A percentile compares a stretch with the other conserved stretches of the same genome.
Evolutionary conservation across 2,797 vertebrate species (phyloP).

Genomic region (Buceros bicornis): DNA sequence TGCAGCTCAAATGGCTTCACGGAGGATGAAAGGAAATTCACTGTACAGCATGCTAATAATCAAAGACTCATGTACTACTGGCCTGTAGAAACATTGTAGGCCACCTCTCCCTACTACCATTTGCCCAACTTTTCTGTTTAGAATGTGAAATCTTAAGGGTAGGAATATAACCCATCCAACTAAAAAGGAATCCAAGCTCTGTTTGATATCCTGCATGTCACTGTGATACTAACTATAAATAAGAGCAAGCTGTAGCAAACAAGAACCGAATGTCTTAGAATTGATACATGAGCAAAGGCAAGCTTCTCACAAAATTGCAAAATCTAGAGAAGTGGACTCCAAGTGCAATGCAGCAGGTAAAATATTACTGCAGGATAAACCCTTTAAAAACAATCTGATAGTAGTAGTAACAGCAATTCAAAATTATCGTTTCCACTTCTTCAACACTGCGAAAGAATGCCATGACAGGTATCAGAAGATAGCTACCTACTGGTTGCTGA

Average conservation of each 20-base stretch:
- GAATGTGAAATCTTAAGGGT: background rate
- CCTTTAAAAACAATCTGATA: background rate
- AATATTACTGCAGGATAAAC: background rate
- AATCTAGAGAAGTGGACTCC: background rate
- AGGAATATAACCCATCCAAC: background rate
- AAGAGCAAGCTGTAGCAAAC: background rate
- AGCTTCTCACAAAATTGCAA: background rate
- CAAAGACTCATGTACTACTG: background rate
- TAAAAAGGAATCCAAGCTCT: conserved; percentile 8
- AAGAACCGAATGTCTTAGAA: background rate
- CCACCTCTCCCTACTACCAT: background rate
- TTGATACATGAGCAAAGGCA: background rate
- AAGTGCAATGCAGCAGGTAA: background rate
- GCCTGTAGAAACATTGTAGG: conserved; percentile 14
- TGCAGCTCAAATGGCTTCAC: background rate
- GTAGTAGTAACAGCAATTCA: background rate
- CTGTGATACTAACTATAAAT: background rate
- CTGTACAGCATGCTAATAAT: background rate
- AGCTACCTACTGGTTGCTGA: background rate
- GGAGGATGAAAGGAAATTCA: conserved; percentile 20
- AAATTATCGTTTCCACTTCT: background rate
- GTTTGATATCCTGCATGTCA: background rate
- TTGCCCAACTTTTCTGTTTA: background rate
- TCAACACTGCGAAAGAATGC: fast-evolving
- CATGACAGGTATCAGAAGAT: background rate